A percentile compares a stretch with the other conserved stretches of the same genome.
Evolutionary conservation across 2,113 vertebrate genomes (phyloP).

Genomic region (Laticauda colubrina): DNA sequence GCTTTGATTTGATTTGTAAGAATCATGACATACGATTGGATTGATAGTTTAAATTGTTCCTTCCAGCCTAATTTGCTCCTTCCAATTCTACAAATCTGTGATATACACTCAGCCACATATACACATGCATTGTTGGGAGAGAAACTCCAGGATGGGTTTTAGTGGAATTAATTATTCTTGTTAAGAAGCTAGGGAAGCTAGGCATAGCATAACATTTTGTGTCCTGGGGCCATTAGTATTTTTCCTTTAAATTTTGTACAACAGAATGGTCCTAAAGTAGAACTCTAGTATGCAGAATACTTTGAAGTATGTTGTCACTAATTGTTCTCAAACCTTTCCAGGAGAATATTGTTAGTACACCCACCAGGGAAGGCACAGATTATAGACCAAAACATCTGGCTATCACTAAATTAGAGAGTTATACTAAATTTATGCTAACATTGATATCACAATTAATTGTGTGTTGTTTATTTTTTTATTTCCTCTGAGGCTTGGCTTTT

Average conservation of each 20-base stretch:
- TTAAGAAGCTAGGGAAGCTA: not conserved
- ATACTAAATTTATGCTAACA: not conserved
- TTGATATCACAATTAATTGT: not conserved
- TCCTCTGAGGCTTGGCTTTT: not conserved
- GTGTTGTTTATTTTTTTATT: not conserved
- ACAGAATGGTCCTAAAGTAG: not conserved
- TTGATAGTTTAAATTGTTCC: not conserved
- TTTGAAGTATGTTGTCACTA: not conserved
- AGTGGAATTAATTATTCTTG: not conserved
- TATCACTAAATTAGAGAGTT: not conserved
- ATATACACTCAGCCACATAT: not conserved
- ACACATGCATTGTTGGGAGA: not conserved
- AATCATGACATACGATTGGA: not conserved
- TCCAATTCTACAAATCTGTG: not conserved
- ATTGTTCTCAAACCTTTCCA: not conserved
- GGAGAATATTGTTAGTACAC: not conserved
- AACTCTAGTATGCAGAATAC: not conserved
- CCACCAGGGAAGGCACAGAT: not conserved
- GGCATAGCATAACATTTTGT: not conserved
- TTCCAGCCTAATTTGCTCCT: not conserved
- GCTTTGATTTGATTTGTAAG: not conserved
- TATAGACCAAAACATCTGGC: not conserved
- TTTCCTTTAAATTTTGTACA: not conserved
- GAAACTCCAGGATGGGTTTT: not conserved
- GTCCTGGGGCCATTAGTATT: not conserved